These are phyloP conservation scores for Cydia splendana DNA, from an alignment of 1,140 invertebrate genomes.

Conservation along the genomic window DNA sequence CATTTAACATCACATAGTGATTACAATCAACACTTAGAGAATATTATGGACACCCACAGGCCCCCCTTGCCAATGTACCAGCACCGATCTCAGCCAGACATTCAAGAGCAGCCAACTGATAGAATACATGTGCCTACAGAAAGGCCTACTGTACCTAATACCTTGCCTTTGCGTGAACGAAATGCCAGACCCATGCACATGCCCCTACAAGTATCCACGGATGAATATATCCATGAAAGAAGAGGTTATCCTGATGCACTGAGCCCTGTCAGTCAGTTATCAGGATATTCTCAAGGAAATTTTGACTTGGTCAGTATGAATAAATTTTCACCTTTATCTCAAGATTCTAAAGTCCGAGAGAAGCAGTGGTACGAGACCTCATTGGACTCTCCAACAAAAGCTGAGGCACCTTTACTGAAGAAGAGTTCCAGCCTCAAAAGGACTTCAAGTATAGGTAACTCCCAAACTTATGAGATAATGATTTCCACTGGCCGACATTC, in stretches of 20 bases:
- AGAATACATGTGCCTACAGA: conserved; percentile 58
- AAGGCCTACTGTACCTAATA: conserved; percentile 64
- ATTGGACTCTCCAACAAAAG: conserved; percentile 81
- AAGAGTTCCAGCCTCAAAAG: conserved; percentile 69
- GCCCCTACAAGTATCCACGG: conserved; percentile 71
- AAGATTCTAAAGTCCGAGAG: conserved; percentile 77
- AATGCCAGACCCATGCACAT: conserved; percentile 63
- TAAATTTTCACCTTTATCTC: conserved; percentile 68
- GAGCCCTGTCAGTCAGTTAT: conserved; percentile 71
- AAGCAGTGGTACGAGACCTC: conserved; percentile 89
- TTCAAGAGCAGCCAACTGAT: conserved; percentile 60
- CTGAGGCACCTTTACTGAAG: conserved; percentile 59
- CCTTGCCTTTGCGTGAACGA: conserved; percentile 65
- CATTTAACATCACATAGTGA: conserved; percentile 77
- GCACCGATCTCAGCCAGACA: conserved; percentile 69
- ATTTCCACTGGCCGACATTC: conserved; percentile 67
- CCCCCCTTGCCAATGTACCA: conserved; percentile 55
- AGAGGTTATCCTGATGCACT: conserved; percentile 60
- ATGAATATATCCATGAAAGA: conserved; percentile 65
- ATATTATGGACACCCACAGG: conserved; percentile 61
- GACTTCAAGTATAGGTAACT: conserved; percentile 71
- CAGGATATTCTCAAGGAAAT: conserved; percentile 64
- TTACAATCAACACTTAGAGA: conserved; percentile 73
- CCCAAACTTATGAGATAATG: conserved; percentile 73
- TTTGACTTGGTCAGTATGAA: conserved; percentile 72